Base-by-base conservation (phyloP, 2,113 vertebrate species). In the Lathamus discolor region DNA sequence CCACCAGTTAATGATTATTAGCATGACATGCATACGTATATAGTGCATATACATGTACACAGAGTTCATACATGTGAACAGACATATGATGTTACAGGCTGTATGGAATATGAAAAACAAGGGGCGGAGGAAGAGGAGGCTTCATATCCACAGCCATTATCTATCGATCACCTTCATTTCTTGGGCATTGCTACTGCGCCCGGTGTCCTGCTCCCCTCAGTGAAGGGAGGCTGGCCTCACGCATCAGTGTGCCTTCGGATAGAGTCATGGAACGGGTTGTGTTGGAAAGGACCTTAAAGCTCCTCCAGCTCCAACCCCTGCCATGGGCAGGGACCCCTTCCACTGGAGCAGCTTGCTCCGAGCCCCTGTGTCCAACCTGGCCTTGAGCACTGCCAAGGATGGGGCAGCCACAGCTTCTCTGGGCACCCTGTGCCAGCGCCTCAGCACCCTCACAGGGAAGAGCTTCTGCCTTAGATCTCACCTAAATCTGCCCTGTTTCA, bases 151-250 rank as follows among this genome's bases (percentile, higher is more conserved):
- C 10, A 37, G 44, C 61, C 35, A 33, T 14, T 28, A n/a, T n/a
- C 31, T 13, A 74, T 4, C 10, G 27, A 27, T 4, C 52, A 17
- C 13, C 10, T 64, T 6, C 1, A 0, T 68, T 77, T 49, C 43
- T 64, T 9, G 59, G 27, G 12, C 59, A 25, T 7, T 14, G 20
- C 22, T n/a, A n/a, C 20, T n/a, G 55, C n/a, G 57, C 23, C 22
- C 6, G 13, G 33, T 35, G 20, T 59, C 33, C 48, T 46, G 33
- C 14, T 52, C 52, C 8, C 48, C 64, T 48, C 52, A 5, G 69
- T 0, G 11, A 7, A 46, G 68, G 7, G 25, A 11, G 2, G 1
- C 25, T 13, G 4, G 39, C 52, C 22, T n/a, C 43, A 1, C 33
- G 4, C 76, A 16, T 3, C 12, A 7, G 29, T 4, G 33, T 23